Conservation (phyloP, 1,140 invertebrate species). For the Ooceraea biroi region DNA sequence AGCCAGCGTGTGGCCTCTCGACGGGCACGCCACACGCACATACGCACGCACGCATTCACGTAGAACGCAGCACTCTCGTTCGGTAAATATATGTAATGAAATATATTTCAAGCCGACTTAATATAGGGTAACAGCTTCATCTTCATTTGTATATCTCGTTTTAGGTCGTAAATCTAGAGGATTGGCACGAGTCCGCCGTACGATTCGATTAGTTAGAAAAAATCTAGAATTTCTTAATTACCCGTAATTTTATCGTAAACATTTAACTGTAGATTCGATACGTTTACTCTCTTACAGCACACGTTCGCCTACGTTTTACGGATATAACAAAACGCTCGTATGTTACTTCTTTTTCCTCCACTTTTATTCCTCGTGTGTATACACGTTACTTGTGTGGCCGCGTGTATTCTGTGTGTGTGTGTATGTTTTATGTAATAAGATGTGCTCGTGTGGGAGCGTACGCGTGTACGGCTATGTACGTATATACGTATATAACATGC, state of each 20-base stretch:
- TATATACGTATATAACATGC: constrained; percentile 59
- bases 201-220: constrained; percentile 85
- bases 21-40: not conserved
- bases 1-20: no score
- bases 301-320: constrained; percentile 75
- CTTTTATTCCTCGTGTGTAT: constrained; percentile 39
- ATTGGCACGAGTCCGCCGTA: constrained; percentile 80
- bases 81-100: constrained; percentile 76
- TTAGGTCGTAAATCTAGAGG: constrained; percentile 80
- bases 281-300: constrained; percentile 74
- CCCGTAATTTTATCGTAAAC: constrained; percentile 86
- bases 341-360: constrained; percentile 32
- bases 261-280: constrained; percentile 85
- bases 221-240: constrained; percentile 86
- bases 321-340: constrained; percentile 81
- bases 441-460: constrained; percentile 31
- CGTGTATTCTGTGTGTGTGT: constrained; percentile 37
- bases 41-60: not conserved
- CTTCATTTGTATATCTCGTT: constrained; percentile 71
- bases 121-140: constrained; percentile 74
- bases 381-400: constrained; percentile 30
- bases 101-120: constrained; percentile 77
- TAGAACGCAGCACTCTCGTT: constrained; percentile 31
- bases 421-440: constrained; percentile 42
- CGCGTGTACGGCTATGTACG: constrained; percentile 43